phyloP scores from a whole-genome alignment of 2,797 vertebrate genomes.

The Halcyon chelicuti region DNA sequence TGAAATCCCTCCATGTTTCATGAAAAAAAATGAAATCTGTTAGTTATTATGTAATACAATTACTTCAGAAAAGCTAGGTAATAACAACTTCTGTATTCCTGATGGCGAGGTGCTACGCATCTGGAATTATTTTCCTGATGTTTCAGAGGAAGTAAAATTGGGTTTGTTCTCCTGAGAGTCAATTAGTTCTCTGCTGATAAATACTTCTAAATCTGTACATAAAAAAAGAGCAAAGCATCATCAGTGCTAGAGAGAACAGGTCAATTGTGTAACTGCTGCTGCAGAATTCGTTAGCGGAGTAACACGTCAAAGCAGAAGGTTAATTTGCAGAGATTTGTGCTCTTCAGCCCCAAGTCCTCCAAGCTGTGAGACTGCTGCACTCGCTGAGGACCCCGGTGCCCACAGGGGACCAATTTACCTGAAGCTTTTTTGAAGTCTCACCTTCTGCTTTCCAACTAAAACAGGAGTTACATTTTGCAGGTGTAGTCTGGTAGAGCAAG shows the following conservation, averaged over 20 bases:
- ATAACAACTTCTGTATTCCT: background rate
- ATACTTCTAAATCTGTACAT: slow-evolving; percentile 33
- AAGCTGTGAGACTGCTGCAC: background rate
- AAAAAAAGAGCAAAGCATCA: background rate
- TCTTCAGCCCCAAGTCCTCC: background rate
- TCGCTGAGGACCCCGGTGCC: background rate
- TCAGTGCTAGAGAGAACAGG: background rate
- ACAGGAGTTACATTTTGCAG: background rate
- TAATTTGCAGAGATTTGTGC: background rate
- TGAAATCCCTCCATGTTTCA: background rate
- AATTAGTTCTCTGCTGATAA: slow-evolving; percentile 28
- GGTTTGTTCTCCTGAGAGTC: slow-evolving; percentile 29
- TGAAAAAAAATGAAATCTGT: background rate
- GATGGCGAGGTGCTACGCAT: background rate
- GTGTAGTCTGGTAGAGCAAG: background rate
- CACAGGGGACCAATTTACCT: background rate
- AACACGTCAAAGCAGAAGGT: background rate
- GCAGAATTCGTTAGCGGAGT: background rate
- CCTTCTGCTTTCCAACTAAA: background rate
- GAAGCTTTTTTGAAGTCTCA: background rate
- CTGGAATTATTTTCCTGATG: slow-evolving; percentile 1
- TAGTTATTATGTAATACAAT: background rate
- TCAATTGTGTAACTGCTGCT: background rate
- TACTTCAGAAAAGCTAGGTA: background rate
- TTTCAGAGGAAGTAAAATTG: slow-evolving; percentile 10